These are phyloP conservation scores for Abrostola tripartita DNA, from an alignment of 2,888 invertebrate species.

Conservation along the genomic window DNA sequence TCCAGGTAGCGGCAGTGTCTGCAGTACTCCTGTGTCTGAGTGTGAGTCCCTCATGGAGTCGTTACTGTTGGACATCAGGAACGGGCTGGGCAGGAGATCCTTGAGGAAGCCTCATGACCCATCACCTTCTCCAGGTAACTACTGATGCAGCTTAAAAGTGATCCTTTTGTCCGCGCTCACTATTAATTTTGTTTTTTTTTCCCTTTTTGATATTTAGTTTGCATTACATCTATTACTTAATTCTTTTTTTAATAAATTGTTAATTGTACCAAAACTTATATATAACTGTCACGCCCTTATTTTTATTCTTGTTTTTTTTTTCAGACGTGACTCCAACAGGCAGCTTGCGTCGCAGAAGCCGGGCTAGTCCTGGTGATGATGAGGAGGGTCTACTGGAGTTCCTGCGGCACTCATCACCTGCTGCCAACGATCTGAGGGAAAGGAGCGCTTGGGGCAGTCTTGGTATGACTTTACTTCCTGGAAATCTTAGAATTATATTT, in stretches of 20 bases:
- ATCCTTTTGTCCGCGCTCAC: no score
- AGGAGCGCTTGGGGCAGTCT: slow-evolving; percentile 95
- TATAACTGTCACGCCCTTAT: no score
- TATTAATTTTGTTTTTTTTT: no score
- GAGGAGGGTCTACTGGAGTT: slow-evolving; percentile 96
- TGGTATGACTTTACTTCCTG: slow-evolving; percentile 81
- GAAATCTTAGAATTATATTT: background rate
- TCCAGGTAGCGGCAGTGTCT: slow-evolving; percentile 84
- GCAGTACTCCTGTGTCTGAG: slow-evolving; percentile 92
- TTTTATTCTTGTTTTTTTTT: slow-evolving; percentile 6
- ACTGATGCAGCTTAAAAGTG: background rate
- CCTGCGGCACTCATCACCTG: slow-evolving; percentile 91
- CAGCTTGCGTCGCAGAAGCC: slow-evolving; percentile 93
- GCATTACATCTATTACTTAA: no score
- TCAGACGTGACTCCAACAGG: slow-evolving; percentile 96
- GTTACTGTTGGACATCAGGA: slow-evolving; percentile 92
- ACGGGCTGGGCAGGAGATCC: slow-evolving; percentile 88
- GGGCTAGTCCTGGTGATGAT: slow-evolving; percentile 92
- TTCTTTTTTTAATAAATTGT: no score
- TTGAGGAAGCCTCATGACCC: slow-evolving; percentile 75
- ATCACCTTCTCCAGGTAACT: slow-evolving; percentile 80
- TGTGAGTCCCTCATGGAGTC: slow-evolving; percentile 92
- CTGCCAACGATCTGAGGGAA: slow-evolving; percentile 92
- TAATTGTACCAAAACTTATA: no score
- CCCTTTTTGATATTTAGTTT: no score